phyloP scores from a whole-genome alignment of 2,113 vertebrate genomes.

The Malaclemys terrapin region DNA sequence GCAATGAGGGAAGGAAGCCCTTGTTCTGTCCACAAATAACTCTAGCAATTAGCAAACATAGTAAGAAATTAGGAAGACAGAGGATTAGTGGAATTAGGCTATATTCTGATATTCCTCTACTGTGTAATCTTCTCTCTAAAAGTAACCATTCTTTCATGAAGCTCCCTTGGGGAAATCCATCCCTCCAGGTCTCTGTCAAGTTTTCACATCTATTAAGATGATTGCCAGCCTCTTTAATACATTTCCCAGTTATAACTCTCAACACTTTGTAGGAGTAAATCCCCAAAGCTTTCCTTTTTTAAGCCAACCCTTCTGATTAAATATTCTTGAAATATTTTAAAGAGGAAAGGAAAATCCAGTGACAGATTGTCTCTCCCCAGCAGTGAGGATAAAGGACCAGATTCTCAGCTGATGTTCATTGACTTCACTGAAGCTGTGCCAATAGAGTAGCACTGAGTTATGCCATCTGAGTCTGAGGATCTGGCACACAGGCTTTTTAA shows the following conservation, averaged over 20 bases:
- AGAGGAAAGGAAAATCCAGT: not conserved
- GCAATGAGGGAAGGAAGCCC: not conserved
- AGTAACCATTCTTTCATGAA: not conserved
- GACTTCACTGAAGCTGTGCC: not conserved
- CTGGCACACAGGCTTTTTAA: not conserved
- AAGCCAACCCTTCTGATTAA: not conserved
- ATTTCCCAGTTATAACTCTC: conserved; percentile 61
- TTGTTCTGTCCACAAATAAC: not conserved
- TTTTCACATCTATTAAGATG: conserved; percentile 68
- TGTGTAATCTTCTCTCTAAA: not conserved
- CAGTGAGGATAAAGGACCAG: conserved; percentile 8
- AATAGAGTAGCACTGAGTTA: not conserved
- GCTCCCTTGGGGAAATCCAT: conserved; percentile 4
- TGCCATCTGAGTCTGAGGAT: not conserved
- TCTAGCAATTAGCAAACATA: not conserved
- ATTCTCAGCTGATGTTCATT: not conserved
- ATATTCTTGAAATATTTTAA: conserved; percentile 46
- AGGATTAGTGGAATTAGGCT: not conserved
- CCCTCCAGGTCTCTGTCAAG: conserved; percentile 11
- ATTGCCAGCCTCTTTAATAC: conserved; percentile 65
- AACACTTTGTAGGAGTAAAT: conserved; percentile 54
- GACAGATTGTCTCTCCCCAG: not conserved
- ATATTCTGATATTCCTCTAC: conserved; percentile 1
- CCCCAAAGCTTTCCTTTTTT: conserved; percentile 17
- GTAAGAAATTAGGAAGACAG: not conserved